These are phyloP conservation scores for Leucoraja erinaceus DNA, from an alignment of 2,113 vertebrate species.

Conservation along the genomic window DNA sequence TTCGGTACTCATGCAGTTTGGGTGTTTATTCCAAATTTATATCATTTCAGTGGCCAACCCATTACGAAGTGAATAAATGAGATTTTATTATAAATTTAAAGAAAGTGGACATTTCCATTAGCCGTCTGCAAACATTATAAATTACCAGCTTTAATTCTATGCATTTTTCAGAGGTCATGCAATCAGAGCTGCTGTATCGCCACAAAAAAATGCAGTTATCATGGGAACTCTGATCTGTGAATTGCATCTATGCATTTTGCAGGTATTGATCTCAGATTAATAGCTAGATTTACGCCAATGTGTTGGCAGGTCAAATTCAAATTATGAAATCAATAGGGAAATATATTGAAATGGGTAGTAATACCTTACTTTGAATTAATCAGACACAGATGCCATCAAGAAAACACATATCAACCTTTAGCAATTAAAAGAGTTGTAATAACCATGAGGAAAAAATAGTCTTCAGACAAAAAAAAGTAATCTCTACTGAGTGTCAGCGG, in stretches of 20 bases:
- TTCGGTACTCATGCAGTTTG: neutral
- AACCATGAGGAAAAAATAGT: neutral
- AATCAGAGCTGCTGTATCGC: neutral
- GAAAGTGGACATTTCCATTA: neutral
- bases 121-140: neutral
- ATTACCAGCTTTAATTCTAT: neutral
- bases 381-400: neutral
- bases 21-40: neutral
- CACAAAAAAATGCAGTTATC: neutral
- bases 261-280: neutral
- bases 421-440: neutral
- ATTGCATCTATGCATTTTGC: neutral
- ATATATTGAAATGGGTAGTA: neutral
- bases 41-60: neutral
- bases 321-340: neutral
- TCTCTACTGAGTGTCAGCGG: no score
- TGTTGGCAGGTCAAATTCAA: neutral
- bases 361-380: neutral
- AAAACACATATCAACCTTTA: neutral
- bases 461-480: neutral
- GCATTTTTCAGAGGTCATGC: neutral
- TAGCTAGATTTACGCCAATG: neutral
- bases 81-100: neutral
- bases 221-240: neutral
- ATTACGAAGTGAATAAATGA: neutral